Evolutionary conservation across 2,797 vertebrate species (phyloP), one percentile per base, ranked within the genome.

Genomic region (Delichon dasypus): DNA sequence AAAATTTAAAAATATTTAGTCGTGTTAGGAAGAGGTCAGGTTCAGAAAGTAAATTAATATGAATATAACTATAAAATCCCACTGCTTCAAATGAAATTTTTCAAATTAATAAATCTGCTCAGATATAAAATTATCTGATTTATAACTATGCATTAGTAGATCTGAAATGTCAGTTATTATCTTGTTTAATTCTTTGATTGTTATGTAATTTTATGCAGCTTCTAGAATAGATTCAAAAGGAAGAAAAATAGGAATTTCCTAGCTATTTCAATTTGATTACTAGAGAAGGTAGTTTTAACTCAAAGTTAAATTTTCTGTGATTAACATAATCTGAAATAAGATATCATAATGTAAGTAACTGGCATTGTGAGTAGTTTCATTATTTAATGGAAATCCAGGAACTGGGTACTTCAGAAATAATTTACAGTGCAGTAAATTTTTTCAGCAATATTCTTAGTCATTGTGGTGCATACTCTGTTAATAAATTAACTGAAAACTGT

Each of bases 121-220:
- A 94, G 67, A 89, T 89, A 91, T 96, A 94, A 97, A 97, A 93
- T 94, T 91, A 93, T 95, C 84, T 96, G 94, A 97, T 97, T 97
- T 97, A 97, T 95, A 96, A 73, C 84, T 81, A 64, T 83, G 32
- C 50, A 92, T 96, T 97, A 95, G 75, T 95, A 85, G 70, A 91
- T 81, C 73, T 94, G 82, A 97, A 97, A 97, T 94, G 84, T 90
- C 96, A 97, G 82, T 96, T 97, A 95, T 96, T 94, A 96, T 96
- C 92, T 94, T 87, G 60, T 27, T 97, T 96, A 96, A 94, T 87
- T 93, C 78, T 96, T 94, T 88, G 44, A 94, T 96, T 96, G 60
- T 72, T 88, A 58, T 73, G 93, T 89, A 94, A 96, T 96, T 97
- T 93, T 94, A 96, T 95, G 72, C 40, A 95, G 82, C 38, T 96